phyloP scores from a whole-genome alignment of 1,140 invertebrate genomes.

The Matsumurasca onukii region DNA sequence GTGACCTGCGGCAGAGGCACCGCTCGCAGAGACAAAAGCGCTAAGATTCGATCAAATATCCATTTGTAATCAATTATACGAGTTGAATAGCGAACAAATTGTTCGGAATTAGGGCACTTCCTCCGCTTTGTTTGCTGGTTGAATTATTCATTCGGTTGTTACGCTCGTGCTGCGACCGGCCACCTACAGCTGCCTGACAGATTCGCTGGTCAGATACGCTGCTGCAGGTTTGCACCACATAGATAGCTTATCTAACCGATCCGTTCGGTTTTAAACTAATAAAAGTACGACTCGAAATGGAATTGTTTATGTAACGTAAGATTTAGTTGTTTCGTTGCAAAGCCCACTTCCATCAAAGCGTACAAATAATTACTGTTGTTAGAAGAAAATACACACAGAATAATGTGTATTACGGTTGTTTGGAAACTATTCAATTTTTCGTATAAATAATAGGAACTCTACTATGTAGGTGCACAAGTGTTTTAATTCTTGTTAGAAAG shows the following conservation, averaged over 20 bases:
- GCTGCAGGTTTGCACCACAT: not conserved
- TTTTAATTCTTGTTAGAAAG: too few relatives aligned
- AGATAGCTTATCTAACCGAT: too few relatives aligned
- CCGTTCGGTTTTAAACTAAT: not conserved
- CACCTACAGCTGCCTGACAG: not conserved
- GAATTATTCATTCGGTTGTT: not conserved
- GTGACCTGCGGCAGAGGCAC: not conserved
- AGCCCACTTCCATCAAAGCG: too few relatives aligned
- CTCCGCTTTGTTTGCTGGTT: not conserved
- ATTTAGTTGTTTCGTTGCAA: not conserved
- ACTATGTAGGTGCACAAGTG: too few relatives aligned
- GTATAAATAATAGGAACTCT: too few relatives aligned
- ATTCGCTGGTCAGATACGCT: not conserved
- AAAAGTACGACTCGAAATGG: not conserved
- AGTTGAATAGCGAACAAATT: constrained; percentile 21
- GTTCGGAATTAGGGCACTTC: constrained; percentile 11
- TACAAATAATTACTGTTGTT: too few relatives aligned
- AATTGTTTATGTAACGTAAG: not conserved
- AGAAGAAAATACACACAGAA: too few relatives aligned
- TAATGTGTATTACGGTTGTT: too few relatives aligned
- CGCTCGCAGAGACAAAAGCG: not conserved
- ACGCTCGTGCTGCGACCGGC: not conserved
- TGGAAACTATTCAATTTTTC: too few relatives aligned
- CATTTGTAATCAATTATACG: constrained; percentile 24
- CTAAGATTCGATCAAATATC: constrained; percentile 14